Conservation (phyloP, 1,140 invertebrate genomes). For the Amphibalanus amphitrite region DNA sequence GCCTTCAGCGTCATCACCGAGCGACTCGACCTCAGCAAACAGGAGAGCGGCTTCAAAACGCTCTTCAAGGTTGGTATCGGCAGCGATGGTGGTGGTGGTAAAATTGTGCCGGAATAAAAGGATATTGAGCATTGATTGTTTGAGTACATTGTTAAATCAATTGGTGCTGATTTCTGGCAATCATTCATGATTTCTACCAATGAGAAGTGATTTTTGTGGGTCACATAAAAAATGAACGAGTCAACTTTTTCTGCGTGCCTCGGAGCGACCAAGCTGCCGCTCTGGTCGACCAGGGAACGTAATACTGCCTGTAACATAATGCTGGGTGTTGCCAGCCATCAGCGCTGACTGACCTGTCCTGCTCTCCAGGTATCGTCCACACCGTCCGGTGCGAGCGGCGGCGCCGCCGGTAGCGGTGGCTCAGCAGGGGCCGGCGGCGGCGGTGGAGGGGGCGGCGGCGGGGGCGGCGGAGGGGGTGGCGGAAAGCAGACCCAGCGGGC, state of each 20-base stretch:
- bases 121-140: not conserved
- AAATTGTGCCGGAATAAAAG: not conserved
- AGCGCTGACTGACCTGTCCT: no score
- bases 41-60: not conserved
- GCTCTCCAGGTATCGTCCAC: not conserved
- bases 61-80: not conserved
- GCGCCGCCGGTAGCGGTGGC: slow-evolving; percentile 18
- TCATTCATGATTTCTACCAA: no score
- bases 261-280: no score
- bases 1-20: slow-evolving; percentile 81
- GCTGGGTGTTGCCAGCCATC: no score
- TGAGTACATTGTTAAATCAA: not conserved
- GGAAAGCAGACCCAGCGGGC: slow-evolving; percentile 44
- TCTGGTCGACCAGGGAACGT: no score
- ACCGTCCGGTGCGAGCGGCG: slow-evolving; percentile 7
- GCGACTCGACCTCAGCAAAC: slow-evolving; percentile 65
- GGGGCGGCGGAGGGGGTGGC: slow-evolving; percentile 23
- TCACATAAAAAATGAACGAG: no score
- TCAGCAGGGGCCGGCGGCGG: slow-evolving; percentile 16
- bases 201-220: no score
- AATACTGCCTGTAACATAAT: no score
- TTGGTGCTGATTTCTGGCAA: no score
- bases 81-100: no score
- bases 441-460: slow-evolving; percentile 4
- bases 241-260: no score